These are phyloP conservation scores for Penaeus indicus DNA, from an alignment of 1,140 invertebrate species.

Conservation along the genomic window DNA sequence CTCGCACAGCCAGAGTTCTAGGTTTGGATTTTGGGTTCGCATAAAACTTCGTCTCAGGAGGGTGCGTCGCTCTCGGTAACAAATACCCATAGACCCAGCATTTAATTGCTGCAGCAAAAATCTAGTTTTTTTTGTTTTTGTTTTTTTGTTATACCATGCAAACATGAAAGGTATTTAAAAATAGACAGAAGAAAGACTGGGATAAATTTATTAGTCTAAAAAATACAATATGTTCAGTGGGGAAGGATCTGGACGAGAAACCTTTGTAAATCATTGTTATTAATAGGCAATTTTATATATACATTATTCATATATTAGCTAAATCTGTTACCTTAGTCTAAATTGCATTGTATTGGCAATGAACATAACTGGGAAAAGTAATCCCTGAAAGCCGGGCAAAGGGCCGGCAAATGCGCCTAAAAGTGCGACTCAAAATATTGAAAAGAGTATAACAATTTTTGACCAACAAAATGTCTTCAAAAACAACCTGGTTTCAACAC, in stretches of 20 bases:
- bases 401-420: too few relatives aligned
- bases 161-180: not conserved
- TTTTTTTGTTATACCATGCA: not conserved
- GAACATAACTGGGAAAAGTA: not conserved
- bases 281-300: not conserved
- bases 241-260: not conserved
- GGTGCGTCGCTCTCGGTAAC: too few relatives aligned
- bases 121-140: not conserved
- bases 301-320: not conserved
- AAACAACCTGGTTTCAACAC: too few relatives aligned
- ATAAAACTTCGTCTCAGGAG: too few relatives aligned
- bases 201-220: not conserved
- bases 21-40: too few relatives aligned
- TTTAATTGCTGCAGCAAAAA: not conserved
- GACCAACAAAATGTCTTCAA: too few relatives aligned
- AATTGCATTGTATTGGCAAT: constrained; percentile 28
- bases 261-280: not conserved
- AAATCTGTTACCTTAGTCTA: constrained; percentile 1
- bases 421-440: too few relatives aligned
- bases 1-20: too few relatives aligned
- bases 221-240: too few relatives aligned
- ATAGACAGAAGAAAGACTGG: not conserved
- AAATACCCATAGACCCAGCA: not conserved
- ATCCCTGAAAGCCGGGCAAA: too few relatives aligned
- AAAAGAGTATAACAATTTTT: too few relatives aligned